A percentile compares a stretch with the other conserved stretches of the same genome.
phyloP scores from a whole-genome alignment of 2,113 vertebrate species.

The Oncorhynchus masou region DNA sequence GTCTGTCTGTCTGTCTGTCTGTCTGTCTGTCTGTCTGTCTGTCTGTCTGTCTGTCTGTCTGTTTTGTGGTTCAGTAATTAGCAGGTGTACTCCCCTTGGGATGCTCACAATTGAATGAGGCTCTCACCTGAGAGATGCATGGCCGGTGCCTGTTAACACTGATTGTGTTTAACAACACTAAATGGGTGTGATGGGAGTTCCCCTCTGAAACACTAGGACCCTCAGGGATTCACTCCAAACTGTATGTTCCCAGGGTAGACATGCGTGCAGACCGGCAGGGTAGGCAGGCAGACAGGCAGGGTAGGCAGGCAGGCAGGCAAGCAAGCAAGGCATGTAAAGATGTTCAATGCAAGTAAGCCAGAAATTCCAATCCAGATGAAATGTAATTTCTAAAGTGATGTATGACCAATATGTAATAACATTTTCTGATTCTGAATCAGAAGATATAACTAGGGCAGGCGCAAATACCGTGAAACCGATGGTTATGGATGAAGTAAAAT shows the following conservation, averaged over 20 bases:
- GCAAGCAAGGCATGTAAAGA: neutral
- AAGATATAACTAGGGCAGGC: too few species aligned
- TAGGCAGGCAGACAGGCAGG: too few species aligned
- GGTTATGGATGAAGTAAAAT: too few species aligned
- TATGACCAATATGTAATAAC: too few species aligned
- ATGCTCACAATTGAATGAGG: slow-evolving; percentile 62
- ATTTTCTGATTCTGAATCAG: too few species aligned
- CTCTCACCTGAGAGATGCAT: slow-evolving; percentile 53
- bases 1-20: too few species aligned
- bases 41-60: neutral
- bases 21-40: neutral
- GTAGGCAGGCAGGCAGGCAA: neutral
- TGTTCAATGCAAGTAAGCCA: neutral
- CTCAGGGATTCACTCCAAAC: slow-evolving; percentile 24
- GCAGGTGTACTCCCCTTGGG: slow-evolving; percentile 54
- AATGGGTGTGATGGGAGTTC: slow-evolving; percentile 56
- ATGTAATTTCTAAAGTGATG: too few species aligned
- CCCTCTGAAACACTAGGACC: slow-evolving; percentile 40
- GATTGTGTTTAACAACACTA: slow-evolving; percentile 67
- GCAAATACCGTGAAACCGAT: too few species aligned
- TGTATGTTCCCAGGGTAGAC: neutral
- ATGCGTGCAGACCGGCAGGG: neutral
- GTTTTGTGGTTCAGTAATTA: slow-evolving; percentile 11
- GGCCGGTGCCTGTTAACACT: slow-evolving; percentile 46
- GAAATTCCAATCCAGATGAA: too few species aligned